Conservation (phyloP, 2,888 invertebrate genomes). For the Spodoptera exigua region DNA sequence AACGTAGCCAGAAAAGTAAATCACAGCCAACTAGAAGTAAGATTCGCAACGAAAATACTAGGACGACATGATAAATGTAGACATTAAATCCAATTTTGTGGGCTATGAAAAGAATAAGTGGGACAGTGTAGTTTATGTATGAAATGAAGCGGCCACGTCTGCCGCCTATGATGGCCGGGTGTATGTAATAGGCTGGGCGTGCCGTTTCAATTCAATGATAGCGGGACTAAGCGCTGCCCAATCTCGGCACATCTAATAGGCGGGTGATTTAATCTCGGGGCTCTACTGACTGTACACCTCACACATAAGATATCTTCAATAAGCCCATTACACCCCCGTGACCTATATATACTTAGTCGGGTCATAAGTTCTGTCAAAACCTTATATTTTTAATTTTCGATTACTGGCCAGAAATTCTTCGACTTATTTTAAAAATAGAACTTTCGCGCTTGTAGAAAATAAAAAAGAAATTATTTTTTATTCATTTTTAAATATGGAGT, state of each 20-base stretch:
- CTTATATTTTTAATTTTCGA: no score
- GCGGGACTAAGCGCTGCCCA: constrained; percentile 16
- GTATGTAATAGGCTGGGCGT: constrained; percentile 51
- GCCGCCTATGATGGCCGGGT: constrained; percentile 37
- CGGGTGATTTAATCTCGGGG: constrained; percentile 9
- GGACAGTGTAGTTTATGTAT: constrained; percentile 48
- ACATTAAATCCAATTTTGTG: constrained; percentile 44
- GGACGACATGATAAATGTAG: constrained; percentile 46
- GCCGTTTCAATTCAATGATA: constrained; percentile 48
- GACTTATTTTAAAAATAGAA: no score
- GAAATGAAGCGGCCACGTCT: constrained; percentile 39
- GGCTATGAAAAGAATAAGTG: constrained; percentile 43
- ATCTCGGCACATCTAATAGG: constrained; percentile 18
- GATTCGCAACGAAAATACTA: constrained; percentile 23
- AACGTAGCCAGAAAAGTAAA: constrained; percentile 30
- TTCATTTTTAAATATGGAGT: no score
- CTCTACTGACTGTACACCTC: background rate
- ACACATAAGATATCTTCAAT: no score
- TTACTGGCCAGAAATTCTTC: no score
- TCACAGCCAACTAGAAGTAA: constrained; percentile 15
- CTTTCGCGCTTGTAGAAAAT: no score
- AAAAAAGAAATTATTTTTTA: no score
- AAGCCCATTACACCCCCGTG: background rate
- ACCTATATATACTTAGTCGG: no score
- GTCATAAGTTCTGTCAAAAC: no score